Evolutionary conservation across 2,113 vertebrate genomes (phyloP).

Genomic region (Synchiropus splendidus): DNA sequence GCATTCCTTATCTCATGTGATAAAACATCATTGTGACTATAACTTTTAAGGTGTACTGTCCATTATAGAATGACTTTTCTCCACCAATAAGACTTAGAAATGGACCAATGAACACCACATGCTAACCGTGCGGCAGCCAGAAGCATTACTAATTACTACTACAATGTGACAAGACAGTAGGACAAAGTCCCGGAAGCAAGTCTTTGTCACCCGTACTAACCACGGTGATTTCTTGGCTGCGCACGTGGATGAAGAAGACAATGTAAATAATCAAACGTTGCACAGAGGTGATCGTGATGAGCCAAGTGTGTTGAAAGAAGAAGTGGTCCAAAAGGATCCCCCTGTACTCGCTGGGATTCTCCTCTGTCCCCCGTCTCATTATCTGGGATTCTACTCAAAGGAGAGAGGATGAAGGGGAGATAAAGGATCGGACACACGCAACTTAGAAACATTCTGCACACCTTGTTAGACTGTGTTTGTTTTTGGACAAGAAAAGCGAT

Average conservation of each 20-base stretch:
- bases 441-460: constrained; percentile 30
- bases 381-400: constrained; percentile 60
- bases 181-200: no score
- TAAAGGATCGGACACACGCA: constrained; percentile 49
- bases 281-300: constrained; percentile 34
- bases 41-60: no score
- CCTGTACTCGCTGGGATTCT: constrained; percentile 38
- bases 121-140: no score
- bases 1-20: no score
- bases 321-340: constrained; percentile 42
- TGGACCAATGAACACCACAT: no score
- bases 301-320: constrained; percentile 48
- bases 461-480: constrained; percentile 13
- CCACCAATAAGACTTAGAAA: no score
- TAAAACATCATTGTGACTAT: no score
- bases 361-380: constrained; percentile 62
- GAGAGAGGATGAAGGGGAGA: constrained; percentile 61
- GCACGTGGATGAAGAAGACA: constrained; percentile 30
- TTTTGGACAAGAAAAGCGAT: constrained; percentile 15
- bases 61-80: no score
- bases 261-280: constrained; percentile 53
- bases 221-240: background rate
- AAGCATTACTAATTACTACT: no score
- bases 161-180: no score
- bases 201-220: no score